These are phyloP conservation scores for Ophiothrix spiculata DNA, from an alignment of 35 echinoderm and acorn worm species.

Conservation along the genomic window DNA sequence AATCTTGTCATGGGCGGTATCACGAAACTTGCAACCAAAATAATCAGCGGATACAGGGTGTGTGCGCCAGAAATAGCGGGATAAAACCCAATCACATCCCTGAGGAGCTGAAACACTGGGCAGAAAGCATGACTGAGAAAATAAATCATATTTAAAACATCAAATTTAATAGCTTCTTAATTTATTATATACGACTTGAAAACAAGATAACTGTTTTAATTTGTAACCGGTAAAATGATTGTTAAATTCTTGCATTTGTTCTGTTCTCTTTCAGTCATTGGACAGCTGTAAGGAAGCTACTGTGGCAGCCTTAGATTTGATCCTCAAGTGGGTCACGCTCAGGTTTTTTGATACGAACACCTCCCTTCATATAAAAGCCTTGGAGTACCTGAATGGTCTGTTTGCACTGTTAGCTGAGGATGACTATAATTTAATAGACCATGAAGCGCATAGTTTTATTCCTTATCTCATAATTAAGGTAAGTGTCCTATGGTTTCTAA, in stretches of 20 bases:
- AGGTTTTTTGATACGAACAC: constrained; percentile 98
- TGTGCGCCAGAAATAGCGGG: background rate
- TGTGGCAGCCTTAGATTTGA: constrained; percentile 66
- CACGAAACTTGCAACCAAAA: too few species aligned
- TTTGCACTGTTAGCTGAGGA: constrained; percentile 77
- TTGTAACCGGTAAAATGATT: too few species aligned
- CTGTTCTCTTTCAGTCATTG: constrained; percentile 24
- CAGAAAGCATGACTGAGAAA: too few species aligned
- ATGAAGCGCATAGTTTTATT: constrained; percentile 78
- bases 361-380: constrained; percentile 56
- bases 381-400: constrained; percentile 58
- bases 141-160: too few species aligned
- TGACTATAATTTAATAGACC: constrained; percentile 68
- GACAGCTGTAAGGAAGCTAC: constrained; percentile 72
- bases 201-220: too few species aligned
- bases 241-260: background rate
- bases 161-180: too few species aligned
- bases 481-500: too few species aligned
- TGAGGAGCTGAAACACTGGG: background rate
- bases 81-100: background rate
- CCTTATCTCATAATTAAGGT: constrained; percentile 94
- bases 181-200: too few species aligned
- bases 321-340: constrained; percentile 79
- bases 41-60: too few species aligned
- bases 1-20: too few species aligned